A percentile compares a stretch with the other conserved stretches of the same genome.
These are phyloP conservation scores for Thymelicus acteon DNA, from an alignment of 2,888 invertebrate genomes.

Conservation along the genomic window DNA sequence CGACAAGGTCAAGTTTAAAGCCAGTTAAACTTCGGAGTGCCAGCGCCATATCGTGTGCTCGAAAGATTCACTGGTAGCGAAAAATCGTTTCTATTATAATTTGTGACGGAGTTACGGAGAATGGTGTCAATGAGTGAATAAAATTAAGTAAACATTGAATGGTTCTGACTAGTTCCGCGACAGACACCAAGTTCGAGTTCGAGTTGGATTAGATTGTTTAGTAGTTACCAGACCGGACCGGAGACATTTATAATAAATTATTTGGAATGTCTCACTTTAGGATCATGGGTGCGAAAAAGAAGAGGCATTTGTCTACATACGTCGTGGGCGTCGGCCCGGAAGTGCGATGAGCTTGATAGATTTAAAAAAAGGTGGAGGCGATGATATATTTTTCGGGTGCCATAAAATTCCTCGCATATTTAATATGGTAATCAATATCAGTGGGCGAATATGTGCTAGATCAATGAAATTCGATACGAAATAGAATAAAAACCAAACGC, in stretches of 20 bases:
- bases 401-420: slow-evolving; percentile 61
- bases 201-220: slow-evolving; percentile 5
- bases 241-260: slow-evolving; percentile 65
- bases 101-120: background rate
- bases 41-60: slow-evolving; percentile 43
- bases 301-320: slow-evolving; percentile 51
- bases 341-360: slow-evolving; percentile 58
- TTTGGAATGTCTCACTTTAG: slow-evolving; percentile 59
- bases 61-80: background rate
- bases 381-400: slow-evolving; percentile 58
- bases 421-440: slow-evolving; percentile 52
- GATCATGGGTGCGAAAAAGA: slow-evolving; percentile 55
- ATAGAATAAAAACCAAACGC: slow-evolving; percentile 46
- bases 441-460: slow-evolving; percentile 59
- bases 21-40: slow-evolving; percentile 55
- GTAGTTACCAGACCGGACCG: slow-evolving; percentile 58
- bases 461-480: slow-evolving; percentile 54
- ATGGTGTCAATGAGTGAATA: slow-evolving; percentile 14
- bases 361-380: slow-evolving; percentile 55
- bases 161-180: slow-evolving; percentile 9
- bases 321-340: slow-evolving; percentile 65
- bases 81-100: background rate
- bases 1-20: slow-evolving; percentile 66
- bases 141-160: slow-evolving; percentile 24
- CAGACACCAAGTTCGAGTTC: background rate